Evolutionary conservation across 2,797 vertebrate species (phyloP), one percentile per base, ranked within the genome.

Genomic region (Anomalospiza imberbis): DNA sequence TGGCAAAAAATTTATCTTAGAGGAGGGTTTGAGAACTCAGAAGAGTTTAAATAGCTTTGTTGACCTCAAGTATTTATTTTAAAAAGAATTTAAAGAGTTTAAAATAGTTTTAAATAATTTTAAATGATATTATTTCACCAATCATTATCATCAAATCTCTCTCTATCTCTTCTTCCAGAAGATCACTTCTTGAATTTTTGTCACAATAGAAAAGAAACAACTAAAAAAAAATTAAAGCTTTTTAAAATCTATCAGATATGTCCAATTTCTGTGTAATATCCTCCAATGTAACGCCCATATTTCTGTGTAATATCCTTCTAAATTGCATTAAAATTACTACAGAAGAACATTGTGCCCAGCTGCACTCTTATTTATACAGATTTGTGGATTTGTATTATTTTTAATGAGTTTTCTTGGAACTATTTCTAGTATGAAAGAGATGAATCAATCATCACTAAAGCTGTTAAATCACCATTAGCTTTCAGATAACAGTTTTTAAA

Each of bases 181-280:
- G 19, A 66, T 9, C 2, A 13, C 8, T 47, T 85, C 5, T 42
- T 48, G 40, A 40, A 4, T 54, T 70, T 73, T 81, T 82, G 34
- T n/a, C 51, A 60, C 14, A 79, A 62, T 7, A 91, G 14, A 65
- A 82, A 81, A 68, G 3, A 85, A 87, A 71, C 1, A 54, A 31
- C 10, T 13, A 1, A 0, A 5, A 57, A 28, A 67, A 13, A 29
- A 26, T 4, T 3, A 17, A 42, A 51, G 3, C 4, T 38, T 76
- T 89, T 22, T 7, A 36, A 75, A 74, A 71, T 5, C 4, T 53
- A 48, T 60, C 14, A 34, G 9, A 11, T 50, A 44, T 9, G 7
- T 55, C 7, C 24, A 71, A 44, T 15, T n/a, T 83, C 28, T 63
- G 7, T 51, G 13, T 36, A 71, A 55, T 58, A 57, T 22, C 12